Evolutionary conservation across 2,888 invertebrate species (phyloP).

Genomic region (Gandaritis pyraliata): DNA sequence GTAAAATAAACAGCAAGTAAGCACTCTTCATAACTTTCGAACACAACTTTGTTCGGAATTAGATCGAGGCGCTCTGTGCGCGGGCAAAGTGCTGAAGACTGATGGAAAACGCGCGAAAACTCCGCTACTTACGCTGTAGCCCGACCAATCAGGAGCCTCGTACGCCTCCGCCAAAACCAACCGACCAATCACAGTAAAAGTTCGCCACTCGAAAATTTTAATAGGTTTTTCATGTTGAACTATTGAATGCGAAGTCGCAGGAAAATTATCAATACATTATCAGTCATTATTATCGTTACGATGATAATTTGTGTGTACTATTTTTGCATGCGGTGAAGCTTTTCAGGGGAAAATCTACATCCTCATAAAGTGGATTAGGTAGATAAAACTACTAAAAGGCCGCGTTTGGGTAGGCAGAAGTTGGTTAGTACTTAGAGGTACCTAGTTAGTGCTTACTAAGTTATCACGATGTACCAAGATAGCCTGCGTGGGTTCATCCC

Average conservation of each 20-base stretch:
- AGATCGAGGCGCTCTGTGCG: slow-evolving; percentile 43
- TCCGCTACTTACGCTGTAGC: slow-evolving; percentile 66
- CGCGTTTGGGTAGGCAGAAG: slow-evolving; percentile 16
- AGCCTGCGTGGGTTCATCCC: no score
- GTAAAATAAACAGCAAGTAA: slow-evolving; percentile 44
- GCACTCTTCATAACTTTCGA: slow-evolving; percentile 65
- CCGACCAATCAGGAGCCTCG: slow-evolving; percentile 64
- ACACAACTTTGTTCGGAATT: slow-evolving; percentile 47
- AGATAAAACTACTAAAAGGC: slow-evolving; percentile 26
- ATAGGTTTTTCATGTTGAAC: slow-evolving; percentile 76
- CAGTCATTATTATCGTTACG: slow-evolving; percentile 13
- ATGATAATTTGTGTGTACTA: not conserved
- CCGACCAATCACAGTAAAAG: slow-evolving; percentile 67
- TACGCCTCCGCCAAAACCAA: slow-evolving; percentile 65
- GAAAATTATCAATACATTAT: slow-evolving; percentile 51
- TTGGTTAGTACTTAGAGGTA: not conserved
- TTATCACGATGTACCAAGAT: no score
- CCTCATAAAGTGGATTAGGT: slow-evolving; percentile 5
- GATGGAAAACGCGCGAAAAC: slow-evolving; percentile 78
- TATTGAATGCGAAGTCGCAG: slow-evolving; percentile 56
- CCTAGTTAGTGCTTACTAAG: no score
- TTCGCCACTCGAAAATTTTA: slow-evolving; percentile 76
- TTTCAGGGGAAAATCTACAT: slow-evolving; percentile 22
- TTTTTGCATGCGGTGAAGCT: slow-evolving; percentile 24
- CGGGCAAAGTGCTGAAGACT: slow-evolving; percentile 72